phyloP scores from a whole-genome alignment of 1,140 invertebrate genomes.

The Drusus annulatus region DNA sequence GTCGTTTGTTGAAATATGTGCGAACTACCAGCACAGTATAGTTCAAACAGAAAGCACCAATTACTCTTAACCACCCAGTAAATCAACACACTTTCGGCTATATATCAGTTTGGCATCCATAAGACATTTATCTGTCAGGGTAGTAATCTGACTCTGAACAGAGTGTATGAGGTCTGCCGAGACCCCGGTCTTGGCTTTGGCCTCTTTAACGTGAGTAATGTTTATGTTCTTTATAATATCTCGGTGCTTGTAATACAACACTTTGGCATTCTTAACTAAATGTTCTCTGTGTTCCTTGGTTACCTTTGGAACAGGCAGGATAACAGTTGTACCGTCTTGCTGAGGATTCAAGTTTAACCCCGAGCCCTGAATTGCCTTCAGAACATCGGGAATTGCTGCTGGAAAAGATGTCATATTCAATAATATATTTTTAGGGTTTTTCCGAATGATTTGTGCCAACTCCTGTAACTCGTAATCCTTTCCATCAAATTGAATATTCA shows the following conservation, averaged over 20 bases:
- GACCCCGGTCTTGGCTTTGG: conserved; percentile 77
- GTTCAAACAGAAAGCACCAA: too few species aligned
- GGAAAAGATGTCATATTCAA: conserved; percentile 89
- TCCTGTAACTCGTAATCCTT: conserved; percentile 90
- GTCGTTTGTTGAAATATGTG: too few species aligned
- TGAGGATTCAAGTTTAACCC: conserved; percentile 96
- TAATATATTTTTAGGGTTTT: conserved; percentile 88
- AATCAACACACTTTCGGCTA: conserved; percentile 80
- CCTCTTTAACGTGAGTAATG: conserved; percentile 79
- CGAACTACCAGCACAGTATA: too few species aligned
- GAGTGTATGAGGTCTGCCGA: conserved; percentile 79
- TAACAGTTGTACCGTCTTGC: conserved; percentile 92
- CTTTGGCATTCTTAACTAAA: conserved; percentile 90
- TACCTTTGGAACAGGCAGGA: conserved; percentile 90
- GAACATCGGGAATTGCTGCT: conserved; percentile 83
- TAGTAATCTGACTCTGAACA: conserved; percentile 79
- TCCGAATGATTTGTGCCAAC: conserved; percentile 89
- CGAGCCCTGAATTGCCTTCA: conserved; percentile 83
- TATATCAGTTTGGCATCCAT: conserved; percentile 78
- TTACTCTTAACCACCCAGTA: conserved; percentile 57
- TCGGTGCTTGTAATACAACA: conserved; percentile 84
- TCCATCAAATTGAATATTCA: conserved; percentile 83
- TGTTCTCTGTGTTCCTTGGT: conserved; percentile 93
- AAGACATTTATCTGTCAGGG: conserved; percentile 78
- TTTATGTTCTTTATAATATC: conserved; percentile 85